Conservation (phyloP, 2,113 vertebrate species). For the Oncorhynchus clarkii region DNA sequence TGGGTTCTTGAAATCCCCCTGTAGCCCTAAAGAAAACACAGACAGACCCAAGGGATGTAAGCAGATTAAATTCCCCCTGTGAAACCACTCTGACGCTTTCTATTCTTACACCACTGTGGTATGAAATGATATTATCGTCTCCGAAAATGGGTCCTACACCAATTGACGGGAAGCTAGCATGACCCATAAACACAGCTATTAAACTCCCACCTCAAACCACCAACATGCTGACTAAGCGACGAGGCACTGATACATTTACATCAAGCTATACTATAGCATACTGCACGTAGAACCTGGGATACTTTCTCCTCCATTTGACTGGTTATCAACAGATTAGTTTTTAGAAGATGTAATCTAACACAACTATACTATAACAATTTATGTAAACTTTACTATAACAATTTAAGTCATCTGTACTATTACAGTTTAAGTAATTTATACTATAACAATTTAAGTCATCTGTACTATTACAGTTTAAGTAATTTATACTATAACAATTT, state of each 20-base stretch:
- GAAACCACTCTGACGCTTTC: slow-evolving; percentile 24
- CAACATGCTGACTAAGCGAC: neutral
- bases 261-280: neutral
- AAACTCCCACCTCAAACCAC: neutral
- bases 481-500: too few species aligned
- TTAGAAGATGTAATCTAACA: neutral
- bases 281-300: neutral
- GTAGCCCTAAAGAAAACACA: slow-evolving; percentile 55
- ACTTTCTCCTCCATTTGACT: slow-evolving; percentile 25
- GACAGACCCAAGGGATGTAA: slow-evolving; percentile 38
- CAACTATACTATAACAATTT: neutral
- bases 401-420: neutral
- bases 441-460: too few species aligned
- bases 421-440: too few species aligned
- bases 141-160: slow-evolving; percentile 4
- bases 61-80: slow-evolving; percentile 28
- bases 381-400: too few species aligned
- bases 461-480: too few species aligned
- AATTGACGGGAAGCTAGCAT: neutral
- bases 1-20: slow-evolving; percentile 52
- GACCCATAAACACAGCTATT: neutral
- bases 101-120: slow-evolving; percentile 35
- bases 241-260: neutral
- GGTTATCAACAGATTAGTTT: slow-evolving; percentile 3
- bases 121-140: slow-evolving; percentile 12